A percentile compares a stretch with the other conserved stretches of the same genome.
phyloP scores from a whole-genome alignment of 2,888 invertebrate genomes.

The Drosophila subquinaria region DNA sequence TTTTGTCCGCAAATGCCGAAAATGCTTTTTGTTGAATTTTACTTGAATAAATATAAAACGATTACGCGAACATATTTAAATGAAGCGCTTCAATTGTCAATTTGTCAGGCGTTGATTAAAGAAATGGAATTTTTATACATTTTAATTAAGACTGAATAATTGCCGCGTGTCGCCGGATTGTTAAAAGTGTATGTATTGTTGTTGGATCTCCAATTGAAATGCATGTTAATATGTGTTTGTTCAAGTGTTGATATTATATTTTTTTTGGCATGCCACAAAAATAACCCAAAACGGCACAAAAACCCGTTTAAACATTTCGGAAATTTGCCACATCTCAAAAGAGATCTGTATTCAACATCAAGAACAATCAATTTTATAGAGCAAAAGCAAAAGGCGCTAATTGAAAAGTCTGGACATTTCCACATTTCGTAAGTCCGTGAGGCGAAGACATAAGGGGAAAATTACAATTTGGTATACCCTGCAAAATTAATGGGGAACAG shows the following conservation, averaged over 20 bases:
- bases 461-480: slow-evolving; percentile 10
- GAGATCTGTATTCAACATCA: slow-evolving; percentile 15
- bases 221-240: slow-evolving; percentile 62
- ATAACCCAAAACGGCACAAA: slow-evolving; percentile 46
- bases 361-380: slow-evolving; percentile 48
- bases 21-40: slow-evolving; percentile 24
- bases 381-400: slow-evolving; percentile 56
- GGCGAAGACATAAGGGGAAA: neutral
- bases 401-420: slow-evolving; percentile 65
- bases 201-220: slow-evolving; percentile 53
- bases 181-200: slow-evolving; percentile 29
- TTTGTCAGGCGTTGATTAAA: slow-evolving; percentile 76
- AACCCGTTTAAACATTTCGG: slow-evolving; percentile 41
- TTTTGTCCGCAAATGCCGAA: slow-evolving; percentile 15
- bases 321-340: slow-evolving; percentile 34
- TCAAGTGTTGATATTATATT: slow-evolving; percentile 59
- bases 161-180: slow-evolving; percentile 55
- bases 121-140: slow-evolving; percentile 67
- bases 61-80: slow-evolving; percentile 47
- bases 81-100: slow-evolving; percentile 69
- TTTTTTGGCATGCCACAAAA: slow-evolving; percentile 52
- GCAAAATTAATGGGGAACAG: neutral
- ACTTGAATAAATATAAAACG: slow-evolving; percentile 26
- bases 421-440: slow-evolving; percentile 22
- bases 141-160: slow-evolving; percentile 79